Base-by-base conservation (phyloP, 2,797 vertebrate genomes). In the Fringilla coelebs region DNA sequence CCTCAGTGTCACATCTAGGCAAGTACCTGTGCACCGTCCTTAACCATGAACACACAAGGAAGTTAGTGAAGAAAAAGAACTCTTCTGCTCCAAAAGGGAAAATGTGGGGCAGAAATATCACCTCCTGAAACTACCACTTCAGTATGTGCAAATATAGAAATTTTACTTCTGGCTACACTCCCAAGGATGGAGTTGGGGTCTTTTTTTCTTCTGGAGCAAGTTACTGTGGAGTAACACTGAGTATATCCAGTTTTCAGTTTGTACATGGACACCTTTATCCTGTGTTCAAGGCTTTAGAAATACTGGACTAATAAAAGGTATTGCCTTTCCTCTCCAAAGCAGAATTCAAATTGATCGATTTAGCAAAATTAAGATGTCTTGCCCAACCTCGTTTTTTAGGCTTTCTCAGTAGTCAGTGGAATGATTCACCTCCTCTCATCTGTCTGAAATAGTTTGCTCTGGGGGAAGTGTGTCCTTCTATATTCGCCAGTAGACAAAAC, bases 21-120 rank as follows among this genome's bases (percentile, higher is more conserved):
- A 36, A 8, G 34, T 10, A 36, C 4, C 19, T 45, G 18, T 19
- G 15, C 26, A 43, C 28, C 32, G 17, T 67, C 36, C 20, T 55
- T 65, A 73, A n/a, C 19, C 8, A 34, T 28, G 11, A 80, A 31
- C 10, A 71, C 14, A 36, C 9, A 76, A 38, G 21, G 7, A 34
- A 3, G 7, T 20, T 43, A 78, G 6, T 41, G 67, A 71, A 17
- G 12, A 4, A 3, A 49, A 58, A 80, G 49, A 46, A 0, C 0
- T 6, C 4, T 49, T 84, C 21, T 75, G 3, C 3, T 86, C 11
- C 51, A 54, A 54, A 83, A 66, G 15, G 13, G 28, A 65, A 40
- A 43, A 77, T 13, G 0, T 13, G 8, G 49, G 77, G 15, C 48
- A 71, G 63, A 85, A 82, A n/a, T 11, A 40, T 32, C 18, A 49